Conservation (phyloP, 2,797 vertebrate genomes). For the Mus caroli region DNA sequence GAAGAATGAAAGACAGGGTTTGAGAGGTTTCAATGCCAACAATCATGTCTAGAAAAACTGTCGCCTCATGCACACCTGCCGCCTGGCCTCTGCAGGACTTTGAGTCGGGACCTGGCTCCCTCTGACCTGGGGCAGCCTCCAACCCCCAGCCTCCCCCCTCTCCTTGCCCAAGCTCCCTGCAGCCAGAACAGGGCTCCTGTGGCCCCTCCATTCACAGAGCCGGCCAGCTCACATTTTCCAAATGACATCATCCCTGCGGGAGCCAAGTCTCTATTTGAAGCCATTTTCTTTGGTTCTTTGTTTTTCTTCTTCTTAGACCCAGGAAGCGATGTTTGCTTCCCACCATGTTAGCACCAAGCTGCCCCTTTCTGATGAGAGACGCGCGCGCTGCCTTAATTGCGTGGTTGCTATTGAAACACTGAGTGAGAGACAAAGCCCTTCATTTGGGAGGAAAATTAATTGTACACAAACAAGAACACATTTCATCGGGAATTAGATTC, state of each 20-base stretch:
- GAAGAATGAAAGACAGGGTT: background rate
- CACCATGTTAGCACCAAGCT: constrained; percentile 22
- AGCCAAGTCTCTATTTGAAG: constrained; percentile 19
- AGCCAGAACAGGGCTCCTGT: background rate
- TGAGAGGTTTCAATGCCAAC: background rate
- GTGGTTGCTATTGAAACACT: background rate
- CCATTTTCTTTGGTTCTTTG: constrained; percentile 50
- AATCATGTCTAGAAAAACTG: background rate
- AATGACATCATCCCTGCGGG: background rate
- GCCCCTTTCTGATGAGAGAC: background rate
- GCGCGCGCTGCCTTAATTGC: constrained; percentile 27
- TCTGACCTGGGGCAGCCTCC: background rate
- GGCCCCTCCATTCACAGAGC: background rate
- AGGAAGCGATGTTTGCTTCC: constrained; percentile 68
- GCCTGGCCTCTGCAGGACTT: background rate
- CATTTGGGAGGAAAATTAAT: constrained; percentile 72
- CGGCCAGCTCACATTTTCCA: constrained; percentile 26
- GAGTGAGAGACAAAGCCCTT: constrained; percentile 60
- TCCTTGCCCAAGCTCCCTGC: background rate
- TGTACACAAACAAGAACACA: constrained; percentile 69
- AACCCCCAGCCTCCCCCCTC: background rate
- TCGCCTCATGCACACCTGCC: background rate
- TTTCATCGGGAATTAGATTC: constrained; percentile 67
- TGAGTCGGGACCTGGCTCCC: background rate
- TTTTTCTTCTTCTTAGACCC: constrained; percentile 13